Conservation (phyloP, 2,797 vertebrate species). For the Threskiornis aethiopicus region DNA sequence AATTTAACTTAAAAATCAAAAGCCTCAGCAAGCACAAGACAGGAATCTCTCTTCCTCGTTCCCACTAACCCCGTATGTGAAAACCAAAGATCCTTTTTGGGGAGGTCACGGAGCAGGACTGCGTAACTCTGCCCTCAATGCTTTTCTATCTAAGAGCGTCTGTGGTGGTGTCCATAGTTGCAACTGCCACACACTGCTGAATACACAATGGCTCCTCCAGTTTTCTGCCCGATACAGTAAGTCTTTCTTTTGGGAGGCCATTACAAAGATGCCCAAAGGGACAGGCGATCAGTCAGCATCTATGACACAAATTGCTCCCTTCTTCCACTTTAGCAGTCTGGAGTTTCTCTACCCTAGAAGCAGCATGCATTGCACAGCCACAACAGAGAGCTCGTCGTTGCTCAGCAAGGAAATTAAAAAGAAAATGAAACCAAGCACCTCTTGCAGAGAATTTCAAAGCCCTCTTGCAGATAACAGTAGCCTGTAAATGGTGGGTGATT, state of each 20-base stretch:
- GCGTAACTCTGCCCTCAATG: neutral
- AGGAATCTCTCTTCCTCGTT: neutral
- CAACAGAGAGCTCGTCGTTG: neutral
- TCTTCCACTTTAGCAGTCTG: conserved; percentile 1
- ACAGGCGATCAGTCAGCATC: neutral
- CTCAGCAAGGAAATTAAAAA: conserved; percentile 16
- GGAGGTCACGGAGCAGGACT: neutral
- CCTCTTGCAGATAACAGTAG: neutral
- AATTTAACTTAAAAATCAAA: neutral
- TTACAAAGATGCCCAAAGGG: conserved; percentile 29
- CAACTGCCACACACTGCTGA: conserved; percentile 25
- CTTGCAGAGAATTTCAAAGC: conserved; percentile 27
- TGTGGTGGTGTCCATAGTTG: neutral
- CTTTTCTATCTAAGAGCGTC: neutral
- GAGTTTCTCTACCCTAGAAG: neutral
- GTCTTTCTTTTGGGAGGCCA: conserved; percentile 24
- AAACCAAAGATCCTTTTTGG: neutral
- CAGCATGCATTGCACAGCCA: neutral
- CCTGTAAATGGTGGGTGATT: neutral
- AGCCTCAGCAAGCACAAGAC: neutral
- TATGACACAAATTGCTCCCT: conserved; percentile 1
- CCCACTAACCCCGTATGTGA: neutral
- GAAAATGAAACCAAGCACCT: conserved; percentile 19
- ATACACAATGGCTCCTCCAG: conserved; percentile 52
- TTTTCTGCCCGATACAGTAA: neutral